Conservation (phyloP, 1,140 invertebrate species). For the Mycetomoellerius zeteki region DNA sequence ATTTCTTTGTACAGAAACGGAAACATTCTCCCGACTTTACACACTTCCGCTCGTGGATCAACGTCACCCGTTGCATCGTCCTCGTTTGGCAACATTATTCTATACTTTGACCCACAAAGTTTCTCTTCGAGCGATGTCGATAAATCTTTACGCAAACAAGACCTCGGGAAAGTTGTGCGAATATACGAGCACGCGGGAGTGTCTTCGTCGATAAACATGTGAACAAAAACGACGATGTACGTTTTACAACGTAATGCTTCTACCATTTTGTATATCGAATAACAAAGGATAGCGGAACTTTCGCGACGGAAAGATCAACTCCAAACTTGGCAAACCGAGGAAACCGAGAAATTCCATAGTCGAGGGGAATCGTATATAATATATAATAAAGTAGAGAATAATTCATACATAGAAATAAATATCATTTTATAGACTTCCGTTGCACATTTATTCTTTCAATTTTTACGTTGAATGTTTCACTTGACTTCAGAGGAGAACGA, state of each 20-base stretch:
- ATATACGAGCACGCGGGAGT: constrained; percentile 36
- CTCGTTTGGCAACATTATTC: constrained; percentile 63
- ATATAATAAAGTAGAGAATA: not conserved
- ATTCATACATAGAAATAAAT: not conserved
- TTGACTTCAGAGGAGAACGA: not conserved
- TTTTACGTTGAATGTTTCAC: not conserved
- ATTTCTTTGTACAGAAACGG: constrained; percentile 47
- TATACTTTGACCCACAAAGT: constrained; percentile 58
- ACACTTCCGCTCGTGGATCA: constrained; percentile 58
- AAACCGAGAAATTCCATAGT: not conserved
- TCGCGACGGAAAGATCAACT: not conserved
- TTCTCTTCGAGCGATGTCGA: constrained; percentile 40
- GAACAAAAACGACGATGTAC: constrained; percentile 47
- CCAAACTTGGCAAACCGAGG: not conserved
- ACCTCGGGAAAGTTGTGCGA: constrained; percentile 30
- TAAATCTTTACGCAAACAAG: constrained; percentile 55
- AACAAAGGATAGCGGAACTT: constrained; percentile 22
- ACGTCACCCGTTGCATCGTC: constrained; percentile 39
- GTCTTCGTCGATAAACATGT: constrained; percentile 56
- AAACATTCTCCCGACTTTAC: constrained; percentile 50
- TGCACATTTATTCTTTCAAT: not conserved
- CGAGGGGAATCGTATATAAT: not conserved
- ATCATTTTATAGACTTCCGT: not conserved
- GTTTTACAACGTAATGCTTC: constrained; percentile 48
- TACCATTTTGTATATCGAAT: constrained; percentile 26